phyloP scores from a whole-genome alignment of 2,113 vertebrate genomes.

The Spea multiplicata region DNA sequence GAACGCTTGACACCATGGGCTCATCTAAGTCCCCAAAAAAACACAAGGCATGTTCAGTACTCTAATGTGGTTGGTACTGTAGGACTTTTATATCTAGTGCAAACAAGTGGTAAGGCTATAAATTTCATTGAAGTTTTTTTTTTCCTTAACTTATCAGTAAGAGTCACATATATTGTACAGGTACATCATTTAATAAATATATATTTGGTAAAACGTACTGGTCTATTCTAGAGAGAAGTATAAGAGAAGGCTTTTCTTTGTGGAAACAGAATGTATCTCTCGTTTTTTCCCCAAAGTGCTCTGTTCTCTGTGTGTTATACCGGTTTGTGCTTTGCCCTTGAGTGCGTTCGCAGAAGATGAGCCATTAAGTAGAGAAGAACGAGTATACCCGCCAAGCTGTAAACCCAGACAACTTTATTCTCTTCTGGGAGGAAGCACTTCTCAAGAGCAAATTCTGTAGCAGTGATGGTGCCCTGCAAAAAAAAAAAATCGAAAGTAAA shows the following conservation, averaged over 20 bases:
- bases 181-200: slow-evolving; percentile 65
- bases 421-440: slow-evolving; percentile 88
- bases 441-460: slow-evolving; percentile 69
- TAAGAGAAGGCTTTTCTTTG: slow-evolving; percentile 9
- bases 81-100: slow-evolving; percentile 46
- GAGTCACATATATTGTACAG: slow-evolving; percentile 65
- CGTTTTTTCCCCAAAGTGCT: too few species aligned
- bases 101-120: slow-evolving; percentile 48
- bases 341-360: slow-evolving; percentile 72
- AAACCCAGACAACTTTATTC: slow-evolving; percentile 75
- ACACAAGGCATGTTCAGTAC: not conserved
- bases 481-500: slow-evolving; percentile 1
- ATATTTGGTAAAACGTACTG: slow-evolving; percentile 65
- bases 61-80: slow-evolving; percentile 32
- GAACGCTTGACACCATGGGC: not conserved
- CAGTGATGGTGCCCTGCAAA: slow-evolving; percentile 75
- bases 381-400: slow-evolving; percentile 71
- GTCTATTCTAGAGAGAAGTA: slow-evolving; percentile 48
- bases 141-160: slow-evolving; percentile 43
- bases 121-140: slow-evolving; percentile 26
- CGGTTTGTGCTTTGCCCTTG: slow-evolving; percentile 71
- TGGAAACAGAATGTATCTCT: slow-evolving; percentile 30
- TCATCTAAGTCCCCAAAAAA: not conserved
- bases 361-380: slow-evolving; percentile 62
- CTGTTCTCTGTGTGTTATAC: slow-evolving; percentile 57